Base-by-base conservation (phyloP, 2,113 vertebrate genomes). In the Aptenodytes forsteri region DNA sequence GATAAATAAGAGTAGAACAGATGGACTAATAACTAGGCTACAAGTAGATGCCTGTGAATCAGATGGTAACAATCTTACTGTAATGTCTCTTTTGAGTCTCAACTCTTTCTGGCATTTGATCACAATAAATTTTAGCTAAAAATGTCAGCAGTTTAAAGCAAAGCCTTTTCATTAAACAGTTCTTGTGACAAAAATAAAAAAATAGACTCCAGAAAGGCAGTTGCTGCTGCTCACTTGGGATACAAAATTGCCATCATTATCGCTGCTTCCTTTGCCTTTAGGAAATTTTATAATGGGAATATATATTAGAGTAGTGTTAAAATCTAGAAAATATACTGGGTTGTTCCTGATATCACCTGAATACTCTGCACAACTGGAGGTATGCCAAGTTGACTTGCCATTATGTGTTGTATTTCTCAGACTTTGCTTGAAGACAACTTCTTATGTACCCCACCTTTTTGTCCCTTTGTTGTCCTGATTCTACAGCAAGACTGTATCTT, bases 111-210 rank as follows among this genome's bases (percentile, higher is more conserved):
- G 83, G 55, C 26, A 72, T 77, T 95, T 95, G 50, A 87, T 87
- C 85, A 80, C 59, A 85, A 90, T 44, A 96, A 54, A 80, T 58
- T 92, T 88, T 36, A 84, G 49, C n/a, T 87, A 70, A 90, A 95
- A 89, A 77, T 61, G 21, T 83, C 69, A 80, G 20, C 4, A 26
- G 5, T 83, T 96, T 94, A 90, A 89, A 96, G 61, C 29, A 88
- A 93, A 92, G 21, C 5, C 17, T 94, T 80, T 95, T 71, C 71
- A 91, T 79, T 90, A 90, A 38, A 16, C 8, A 70, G 38, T 20
- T 73, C 40, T 85, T 89, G 55, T 73, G 54, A 46, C 55, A 81
- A 82, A 87, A 85, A 50, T 64, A 27, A 71, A 54, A 83, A 85
- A 61, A 29, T 34, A 77, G n/a, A 62, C 11, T 76, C 36, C n/a